Evolutionary conservation across 2,113 vertebrate genomes (phyloP).

Genomic region (Albula glossodonta): DNA sequence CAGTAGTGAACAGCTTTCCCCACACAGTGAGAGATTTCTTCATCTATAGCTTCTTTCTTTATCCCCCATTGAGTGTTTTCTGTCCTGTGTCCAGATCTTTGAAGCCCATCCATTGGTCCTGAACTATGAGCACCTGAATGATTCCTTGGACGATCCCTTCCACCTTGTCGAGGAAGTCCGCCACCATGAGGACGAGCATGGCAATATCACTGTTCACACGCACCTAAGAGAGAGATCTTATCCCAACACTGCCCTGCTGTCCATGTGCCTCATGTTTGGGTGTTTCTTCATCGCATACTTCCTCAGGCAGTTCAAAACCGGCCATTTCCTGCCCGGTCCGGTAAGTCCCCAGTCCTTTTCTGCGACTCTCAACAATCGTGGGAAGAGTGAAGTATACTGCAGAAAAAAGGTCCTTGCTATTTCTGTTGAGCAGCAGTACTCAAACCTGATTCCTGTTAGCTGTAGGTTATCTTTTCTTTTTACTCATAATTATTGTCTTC

Average conservation of each 20-base stretch:
- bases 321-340: slow-evolving; percentile 82
- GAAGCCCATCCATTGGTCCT: slow-evolving; percentile 69
- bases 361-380: not conserved
- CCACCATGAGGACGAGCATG: rapidly evolving
- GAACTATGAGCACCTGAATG: slow-evolving; percentile 57
- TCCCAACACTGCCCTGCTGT: slow-evolving; percentile 93
- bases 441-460: too few species aligned
- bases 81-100: slow-evolving; percentile 79
- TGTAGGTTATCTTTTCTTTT: too few species aligned
- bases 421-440: too few species aligned
- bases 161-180: not conserved
- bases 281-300: slow-evolving; percentile 89
- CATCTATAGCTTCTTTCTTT: not conserved
- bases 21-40: not conserved
- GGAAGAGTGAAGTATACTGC: too few species aligned
- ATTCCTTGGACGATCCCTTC: slow-evolving; percentile 51
- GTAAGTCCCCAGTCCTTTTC: slow-evolving; percentile 59
- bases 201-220: rapidly evolving
- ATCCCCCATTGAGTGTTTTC: not conserved
- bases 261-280: slow-evolving; percentile 91
- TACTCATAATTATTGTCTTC: too few species aligned
- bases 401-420: too few species aligned
- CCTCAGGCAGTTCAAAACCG: slow-evolving; percentile 88
- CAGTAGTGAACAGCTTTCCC: too few species aligned
- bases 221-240: not conserved